Evolutionary conservation across 2,113 vertebrate species (phyloP).

Genomic region (Polyodon spathula): DNA sequence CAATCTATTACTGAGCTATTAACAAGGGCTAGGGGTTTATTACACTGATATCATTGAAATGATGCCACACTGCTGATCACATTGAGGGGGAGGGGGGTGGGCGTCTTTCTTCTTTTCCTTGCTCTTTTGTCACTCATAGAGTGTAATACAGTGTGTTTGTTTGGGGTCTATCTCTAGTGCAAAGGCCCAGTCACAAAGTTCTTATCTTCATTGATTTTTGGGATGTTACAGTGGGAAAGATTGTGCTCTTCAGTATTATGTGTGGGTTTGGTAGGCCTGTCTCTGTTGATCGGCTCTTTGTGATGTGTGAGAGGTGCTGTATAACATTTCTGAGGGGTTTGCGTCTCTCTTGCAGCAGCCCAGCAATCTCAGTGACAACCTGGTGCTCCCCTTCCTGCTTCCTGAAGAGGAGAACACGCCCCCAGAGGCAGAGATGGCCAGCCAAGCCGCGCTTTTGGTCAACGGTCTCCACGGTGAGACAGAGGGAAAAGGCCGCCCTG

Average conservation of each 20-base stretch:
- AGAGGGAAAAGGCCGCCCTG: constrained; percentile 9
- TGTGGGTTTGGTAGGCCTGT: too few relatives aligned
- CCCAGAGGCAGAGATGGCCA: constrained; percentile 38
- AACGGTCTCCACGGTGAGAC: constrained; percentile 32
- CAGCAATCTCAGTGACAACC: constrained; percentile 50
- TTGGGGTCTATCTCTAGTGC: too few relatives aligned
- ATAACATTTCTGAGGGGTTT: neutral
- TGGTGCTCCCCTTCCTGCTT: constrained; percentile 56
- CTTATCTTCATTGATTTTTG: too few relatives aligned
- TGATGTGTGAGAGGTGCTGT: neutral
- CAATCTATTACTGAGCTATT: too few relatives aligned
- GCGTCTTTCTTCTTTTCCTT: too few relatives aligned
- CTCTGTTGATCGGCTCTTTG: neutral
- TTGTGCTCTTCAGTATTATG: neutral
- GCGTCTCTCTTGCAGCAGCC: constrained; percentile 23
- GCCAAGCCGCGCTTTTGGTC: constrained; percentile 29
- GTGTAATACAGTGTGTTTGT: too few relatives aligned
- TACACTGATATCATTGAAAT: too few relatives aligned
- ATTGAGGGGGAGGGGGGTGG: neutral
- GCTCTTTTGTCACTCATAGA: too few relatives aligned
- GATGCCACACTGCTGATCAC: too few relatives aligned
- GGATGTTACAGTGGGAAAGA: too few relatives aligned
- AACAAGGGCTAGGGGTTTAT: too few relatives aligned
- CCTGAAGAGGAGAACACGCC: constrained; percentile 44
- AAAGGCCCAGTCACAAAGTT: too few relatives aligned